Evolutionary conservation across 2,797 vertebrate genomes (phyloP).

Genomic region (Eremophila alpestris): DNA sequence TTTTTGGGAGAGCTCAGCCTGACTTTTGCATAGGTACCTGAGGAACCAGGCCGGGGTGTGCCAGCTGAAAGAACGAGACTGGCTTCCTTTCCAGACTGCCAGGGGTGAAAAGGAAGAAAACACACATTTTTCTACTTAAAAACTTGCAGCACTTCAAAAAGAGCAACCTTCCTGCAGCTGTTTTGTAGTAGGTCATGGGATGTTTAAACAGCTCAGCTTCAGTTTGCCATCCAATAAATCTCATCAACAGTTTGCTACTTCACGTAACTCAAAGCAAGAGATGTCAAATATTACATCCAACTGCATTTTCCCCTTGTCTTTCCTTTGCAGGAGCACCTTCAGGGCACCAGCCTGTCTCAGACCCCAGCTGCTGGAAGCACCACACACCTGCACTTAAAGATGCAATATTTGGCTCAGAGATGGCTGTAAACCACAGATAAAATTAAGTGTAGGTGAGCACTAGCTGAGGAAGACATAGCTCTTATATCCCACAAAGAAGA

Average conservation of each 20-base stretch:
- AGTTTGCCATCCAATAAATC: background rate
- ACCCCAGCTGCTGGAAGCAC: background rate
- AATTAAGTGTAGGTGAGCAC: background rate
- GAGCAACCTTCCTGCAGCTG: background rate
- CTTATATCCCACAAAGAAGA: background rate
- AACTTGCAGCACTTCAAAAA: background rate
- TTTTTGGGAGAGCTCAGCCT: background rate
- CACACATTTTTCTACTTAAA: background rate
- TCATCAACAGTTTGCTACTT: background rate
- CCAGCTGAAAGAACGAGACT: background rate
- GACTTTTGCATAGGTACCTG: background rate
- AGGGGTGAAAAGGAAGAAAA: background rate
- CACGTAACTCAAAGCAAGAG: background rate
- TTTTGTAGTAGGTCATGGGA: background rate
- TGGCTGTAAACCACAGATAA: background rate
- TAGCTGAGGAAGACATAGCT: rapidly evolving
- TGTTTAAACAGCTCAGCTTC: background rate
- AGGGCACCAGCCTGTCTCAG: background rate
- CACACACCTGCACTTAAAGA: background rate
- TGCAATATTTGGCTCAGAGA: background rate
- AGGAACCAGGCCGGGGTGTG: background rate
- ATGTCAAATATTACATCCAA: background rate
- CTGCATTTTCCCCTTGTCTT: background rate
- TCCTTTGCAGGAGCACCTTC: background rate
- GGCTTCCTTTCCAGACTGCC: background rate